Base-by-base conservation (phyloP, 2,888 invertebrate species). In the Tridacna crocea region DNA sequence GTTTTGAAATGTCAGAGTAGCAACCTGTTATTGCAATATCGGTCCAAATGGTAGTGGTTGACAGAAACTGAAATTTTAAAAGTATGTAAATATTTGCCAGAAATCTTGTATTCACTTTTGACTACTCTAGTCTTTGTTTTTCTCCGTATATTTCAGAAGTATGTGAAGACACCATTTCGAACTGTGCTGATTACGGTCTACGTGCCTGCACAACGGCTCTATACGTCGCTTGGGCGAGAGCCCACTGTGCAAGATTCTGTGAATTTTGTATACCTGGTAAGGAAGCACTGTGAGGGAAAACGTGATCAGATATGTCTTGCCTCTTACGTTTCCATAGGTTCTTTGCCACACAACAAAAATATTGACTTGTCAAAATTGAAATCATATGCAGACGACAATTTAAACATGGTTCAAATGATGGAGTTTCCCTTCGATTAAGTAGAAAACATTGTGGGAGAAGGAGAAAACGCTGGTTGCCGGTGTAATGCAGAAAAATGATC, bases 201-300 rank as follows among this genome's bases (percentile, higher is more conserved):
- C 19, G 47, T 46, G 68, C 77, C 26, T 81, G 88, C 74, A 72
- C 26, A 10, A 36, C n/a, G 15, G 65, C 55, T 22, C 72, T 72
- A n/a, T 91, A 87, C 75, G 55, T 46, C 22, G 84, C 81, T n/a
- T 91, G 90, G 90, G 87, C 90, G 6, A 79, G 75, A 61, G 82
- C 83, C 26, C 89, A 89, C 79, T 91, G 91, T 60, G 79, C 76
- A 19, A 70, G 79, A 11, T 87, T 82, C 78, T 91, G 91, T 75
- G 87, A 85, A 26, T 82, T 86, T 72, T 91, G 91, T 63, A 75
- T 80, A 51, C 65, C 72, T 60, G 76, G 82, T 82, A 36, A 36
- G 36, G 8, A 82, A 46, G 48, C 26, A 12, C 15, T 19, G 36
- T 48, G 4, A 27, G 24, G 63, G 24, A 19, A 63, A n/a, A 4